Base-by-base conservation (phyloP, 2,888 invertebrate species). In the Octodonta nipae region DNA sequence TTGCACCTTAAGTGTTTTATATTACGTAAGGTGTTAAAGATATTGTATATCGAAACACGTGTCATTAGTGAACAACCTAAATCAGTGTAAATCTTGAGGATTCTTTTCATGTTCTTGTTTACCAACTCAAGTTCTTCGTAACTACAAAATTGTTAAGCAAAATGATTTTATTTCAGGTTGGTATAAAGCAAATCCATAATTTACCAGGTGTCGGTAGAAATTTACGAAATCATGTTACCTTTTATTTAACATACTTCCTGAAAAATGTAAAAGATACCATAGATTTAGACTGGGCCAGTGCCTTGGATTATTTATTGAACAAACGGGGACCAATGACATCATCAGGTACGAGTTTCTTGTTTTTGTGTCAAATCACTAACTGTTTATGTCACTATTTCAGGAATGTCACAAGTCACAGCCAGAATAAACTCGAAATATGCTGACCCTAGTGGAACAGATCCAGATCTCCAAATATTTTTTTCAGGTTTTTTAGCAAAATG, bases 141-240 rank as follows among this genome's bases (percentile, higher is more conserved):
- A n/a, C n/a, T n/a, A n/a, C n/a, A n/a, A n/a, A n/a, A n/a, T n/a
- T n/a, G n/a, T n/a, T n/a, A n/a, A n/a, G n/a, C n/a, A n/a, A n/a
- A n/a, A n/a, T n/a, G n/a, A n/a, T n/a, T n/a, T n/a, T n/a, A n/a
- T n/a, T n/a, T n/a, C 14, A 39, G 39, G 67, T 73, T 35, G 70
- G 71, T 33, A 70, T 79, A 15, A 67, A 67, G 4, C 65, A 71
- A 6, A 61, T 74, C 14, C 68, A 70, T 38, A 68, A 78, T 38
- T 56, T 78, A 12, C 76, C 75, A 0, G 78, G 78, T 0, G 78
- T 79, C 1, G 78, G 79, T 0, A 68, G 71, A 47, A 79, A 78
- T 49, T 56, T 79, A 1, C 76, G 76, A 35, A 78, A 78, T 50
- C 78, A 79, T 45, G 73, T 78, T 0, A 72, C 77, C 1, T 71